phyloP scores from a whole-genome alignment of 2,888 invertebrate genomes.

The Metalampra italica region DNA sequence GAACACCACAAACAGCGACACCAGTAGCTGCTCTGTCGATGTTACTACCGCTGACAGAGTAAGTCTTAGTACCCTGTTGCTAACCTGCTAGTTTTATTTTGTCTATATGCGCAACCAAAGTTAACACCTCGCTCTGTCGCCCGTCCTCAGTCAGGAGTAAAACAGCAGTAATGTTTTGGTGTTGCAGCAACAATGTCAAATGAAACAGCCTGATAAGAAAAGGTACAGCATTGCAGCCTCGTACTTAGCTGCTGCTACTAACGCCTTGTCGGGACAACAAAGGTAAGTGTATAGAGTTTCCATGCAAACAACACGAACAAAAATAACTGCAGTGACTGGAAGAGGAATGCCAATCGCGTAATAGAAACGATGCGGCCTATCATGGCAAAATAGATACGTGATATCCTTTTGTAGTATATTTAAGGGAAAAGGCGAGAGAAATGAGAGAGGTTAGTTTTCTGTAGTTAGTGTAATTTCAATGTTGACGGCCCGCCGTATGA shows the following conservation, averaged over 20 bases:
- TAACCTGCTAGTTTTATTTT: background rate
- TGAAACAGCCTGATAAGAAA: slow-evolving; percentile 24
- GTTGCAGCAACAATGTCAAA: background rate
- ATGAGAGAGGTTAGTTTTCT: too few species aligned
- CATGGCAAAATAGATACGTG: too few species aligned
- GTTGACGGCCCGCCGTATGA: too few species aligned
- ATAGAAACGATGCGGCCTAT: too few species aligned
- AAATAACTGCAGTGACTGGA: too few species aligned
- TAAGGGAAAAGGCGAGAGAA: too few species aligned
- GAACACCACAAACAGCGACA: slow-evolving; percentile 45
- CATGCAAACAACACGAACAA: too few species aligned
- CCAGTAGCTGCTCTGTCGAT: slow-evolving; percentile 41
- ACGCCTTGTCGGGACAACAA: slow-evolving; percentile 43
- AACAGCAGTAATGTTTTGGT: background rate
- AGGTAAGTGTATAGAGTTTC: slow-evolving; percentile 26
- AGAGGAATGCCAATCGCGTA: too few species aligned
- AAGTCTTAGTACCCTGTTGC: background rate
- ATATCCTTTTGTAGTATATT: too few species aligned
- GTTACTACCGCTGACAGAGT: slow-evolving; percentile 47
- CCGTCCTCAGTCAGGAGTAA: too few species aligned
- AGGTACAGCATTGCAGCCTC: slow-evolving; percentile 60
- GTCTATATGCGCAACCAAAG: background rate
- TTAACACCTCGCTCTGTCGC: background rate
- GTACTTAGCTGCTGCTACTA: slow-evolving; percentile 64
- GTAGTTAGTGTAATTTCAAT: too few species aligned